A percentile compares a stretch with the other conserved stretches of the same genome.
Conservation (phyloP, 2,888 invertebrate species). For the Hylaea fasciaria region DNA sequence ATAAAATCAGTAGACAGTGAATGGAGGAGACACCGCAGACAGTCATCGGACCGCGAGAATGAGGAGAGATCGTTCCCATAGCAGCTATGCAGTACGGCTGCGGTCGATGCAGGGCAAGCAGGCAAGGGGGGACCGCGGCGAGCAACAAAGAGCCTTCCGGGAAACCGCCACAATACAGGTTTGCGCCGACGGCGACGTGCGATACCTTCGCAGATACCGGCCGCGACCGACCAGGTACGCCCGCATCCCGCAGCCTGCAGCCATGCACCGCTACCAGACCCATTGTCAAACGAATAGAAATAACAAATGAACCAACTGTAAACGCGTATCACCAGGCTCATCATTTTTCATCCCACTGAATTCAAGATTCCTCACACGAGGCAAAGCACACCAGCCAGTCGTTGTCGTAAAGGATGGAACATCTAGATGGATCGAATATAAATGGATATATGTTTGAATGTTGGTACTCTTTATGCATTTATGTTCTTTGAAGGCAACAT, state of each 20-base stretch:
- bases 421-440: too few relatives aligned
- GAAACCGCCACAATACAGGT: constrained; percentile 83
- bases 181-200: constrained; percentile 79
- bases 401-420: too few relatives aligned
- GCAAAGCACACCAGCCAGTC: too few relatives aligned
- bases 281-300: constrained; percentile 65
- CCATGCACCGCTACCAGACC: constrained; percentile 52
- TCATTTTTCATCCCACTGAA: not conserved
- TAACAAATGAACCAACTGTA: constrained; percentile 66
- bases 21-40: constrained; percentile 32
- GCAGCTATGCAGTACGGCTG: constrained; percentile 51
- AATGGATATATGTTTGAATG: too few relatives aligned
- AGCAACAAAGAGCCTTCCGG: constrained; percentile 82
- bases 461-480: too few relatives aligned
- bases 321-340: constrained; percentile 15
- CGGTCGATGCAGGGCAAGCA: constrained; percentile 52
- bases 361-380: not conserved
- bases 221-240: constrained; percentile 68
- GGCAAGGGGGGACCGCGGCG: constrained; percentile 62
- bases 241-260: constrained; percentile 48
- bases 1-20: constrained; percentile 19
- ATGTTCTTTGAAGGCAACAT: too few relatives aligned
- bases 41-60: constrained; percentile 39
- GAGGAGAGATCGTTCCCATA: constrained; percentile 61
- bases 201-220: constrained; percentile 83